Base-by-base conservation (phyloP, 2,888 invertebrate genomes). In the Desoria tigrina region DNA sequence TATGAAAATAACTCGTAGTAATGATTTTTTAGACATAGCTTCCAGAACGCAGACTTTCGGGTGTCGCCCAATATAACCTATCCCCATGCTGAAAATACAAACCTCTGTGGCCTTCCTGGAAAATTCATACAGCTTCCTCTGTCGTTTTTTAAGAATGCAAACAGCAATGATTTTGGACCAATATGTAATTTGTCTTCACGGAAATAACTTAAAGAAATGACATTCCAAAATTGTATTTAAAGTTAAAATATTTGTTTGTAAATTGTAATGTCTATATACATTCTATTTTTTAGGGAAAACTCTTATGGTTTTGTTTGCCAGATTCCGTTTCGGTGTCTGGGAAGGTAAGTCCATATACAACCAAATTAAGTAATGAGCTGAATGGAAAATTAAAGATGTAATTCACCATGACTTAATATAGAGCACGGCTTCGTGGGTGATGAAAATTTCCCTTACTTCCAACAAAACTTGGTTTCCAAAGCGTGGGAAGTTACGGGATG, bases 81-180 rank as follows among this genome's bases (percentile, higher is more conserved):
- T 32, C 72, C 74, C 11, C 42, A 57, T 42, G 71, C 59, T 1
- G 69, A 71, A 23, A 72, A 74, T 51, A 66, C 71, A 42, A 65
- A 62, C 55, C 28, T 37, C 42, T 71, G 71, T 59, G 71, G 63
- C 9, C 28, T 57, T 7, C 62, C 66, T 9, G 71, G 71, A 3
- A 21, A 68, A 4, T 66, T 26, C 39, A 57, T 71, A 18, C 63
- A 68, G 55, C 42, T 64, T 14, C 71, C 71, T 14, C 21, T 49
- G 26, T 18, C 61, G 1, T 68, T 71, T 16, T 71, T 71, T 42
- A 39, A 51, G 3, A 51, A 7, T 16, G 26, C 51, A 9, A 51
- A 51, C 16, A 26, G 21, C 26, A 51, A 51, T 16, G 51, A 51
- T 23, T 51, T 23, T 26, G 51, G 51, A 23, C 51, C 51, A 24